Evolutionary conservation across 1,140 invertebrate genomes (phyloP), one percentile per base, ranked within the genome.

Genomic region (Plutomurus gul): DNA sequence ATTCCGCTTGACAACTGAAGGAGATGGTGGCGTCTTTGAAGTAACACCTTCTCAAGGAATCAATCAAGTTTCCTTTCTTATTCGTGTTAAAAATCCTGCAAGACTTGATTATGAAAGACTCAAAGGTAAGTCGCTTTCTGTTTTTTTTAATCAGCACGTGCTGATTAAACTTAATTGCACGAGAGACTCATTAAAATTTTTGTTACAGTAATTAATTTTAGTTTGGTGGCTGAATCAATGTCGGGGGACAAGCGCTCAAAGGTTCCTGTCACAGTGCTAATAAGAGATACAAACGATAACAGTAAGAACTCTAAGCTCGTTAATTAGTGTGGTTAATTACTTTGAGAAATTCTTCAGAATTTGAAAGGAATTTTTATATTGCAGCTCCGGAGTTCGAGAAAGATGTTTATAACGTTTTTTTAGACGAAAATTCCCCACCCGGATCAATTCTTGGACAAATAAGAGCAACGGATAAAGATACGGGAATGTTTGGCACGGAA

Each of bases 201-300:
- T 77, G 78, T 92, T 82, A 87, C 89, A 87, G 91, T 91, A 60
- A 90, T 95, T 73, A 95, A 95, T 86, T 95, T 96, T 84, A 94
- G 93, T 76, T 87, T 97, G 51, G 89, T 95, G 39, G 95, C 95
- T 13, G 92, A 92, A 86, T 95, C 97, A 89, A 89, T 78, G 13
- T 70, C 73, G 92, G 71, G 92, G 93, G 77, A 87, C 91, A 81
- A 88, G 80, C 89, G 91, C 56, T 91, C 92, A 5, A 93, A 94
- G 87, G 95, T 95, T 0, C 92, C 93, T 43, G 92, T 98, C 3
- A 93, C 91, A 11, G 91, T 98, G 51, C 90, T 92, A 81, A 92
- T 99, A 84, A 89, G 92, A 80, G 96, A 99, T 88, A 91, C 94
- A 85, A 98, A 98, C 85, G 96, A 98, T 85, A 97, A 98, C n/a